Evolutionary conservation across 2,888 invertebrate genomes (phyloP).

Genomic region (Scelioninae gen. 1): DNA sequence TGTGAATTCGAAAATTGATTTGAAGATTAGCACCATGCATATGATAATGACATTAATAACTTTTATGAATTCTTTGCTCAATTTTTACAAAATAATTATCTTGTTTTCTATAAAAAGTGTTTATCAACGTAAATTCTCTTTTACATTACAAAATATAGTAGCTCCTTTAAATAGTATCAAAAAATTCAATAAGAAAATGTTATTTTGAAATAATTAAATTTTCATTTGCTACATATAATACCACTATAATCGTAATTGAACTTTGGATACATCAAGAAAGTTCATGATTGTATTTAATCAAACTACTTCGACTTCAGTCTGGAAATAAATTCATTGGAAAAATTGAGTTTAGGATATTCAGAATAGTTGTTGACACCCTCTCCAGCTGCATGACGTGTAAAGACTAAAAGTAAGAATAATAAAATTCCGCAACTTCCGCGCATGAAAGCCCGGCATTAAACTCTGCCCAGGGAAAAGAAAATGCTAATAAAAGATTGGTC

Average conservation of each 20-base stretch:
- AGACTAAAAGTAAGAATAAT: neutral
- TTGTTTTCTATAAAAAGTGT: neutral
- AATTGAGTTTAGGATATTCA: constrained; percentile 8
- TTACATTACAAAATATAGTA: no score
- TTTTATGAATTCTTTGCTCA: constrained; percentile 47
- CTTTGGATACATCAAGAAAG: no score
- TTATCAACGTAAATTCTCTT: neutral
- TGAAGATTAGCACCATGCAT: constrained; percentile 24
- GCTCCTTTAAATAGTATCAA: no score
- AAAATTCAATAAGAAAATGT: no score
- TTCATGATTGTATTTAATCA: no score
- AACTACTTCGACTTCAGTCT: neutral
- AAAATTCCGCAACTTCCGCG: constrained; percentile 69
- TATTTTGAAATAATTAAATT: no score
- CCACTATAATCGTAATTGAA: no score
- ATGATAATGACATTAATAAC: constrained; percentile 16
- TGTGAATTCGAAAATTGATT: constrained; percentile 32
- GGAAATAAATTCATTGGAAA: neutral
- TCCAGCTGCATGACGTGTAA: constrained; percentile 28
- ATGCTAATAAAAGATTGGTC: constrained; percentile 39
- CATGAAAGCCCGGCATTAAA: constrained; percentile 44
- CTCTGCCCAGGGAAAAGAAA: neutral
- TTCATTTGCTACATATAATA: no score
- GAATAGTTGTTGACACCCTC: neutral
- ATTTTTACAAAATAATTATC: constrained; percentile 10